Base-by-base conservation (phyloP, 1,140 invertebrate species). In the Bombus waltoni region DNA sequence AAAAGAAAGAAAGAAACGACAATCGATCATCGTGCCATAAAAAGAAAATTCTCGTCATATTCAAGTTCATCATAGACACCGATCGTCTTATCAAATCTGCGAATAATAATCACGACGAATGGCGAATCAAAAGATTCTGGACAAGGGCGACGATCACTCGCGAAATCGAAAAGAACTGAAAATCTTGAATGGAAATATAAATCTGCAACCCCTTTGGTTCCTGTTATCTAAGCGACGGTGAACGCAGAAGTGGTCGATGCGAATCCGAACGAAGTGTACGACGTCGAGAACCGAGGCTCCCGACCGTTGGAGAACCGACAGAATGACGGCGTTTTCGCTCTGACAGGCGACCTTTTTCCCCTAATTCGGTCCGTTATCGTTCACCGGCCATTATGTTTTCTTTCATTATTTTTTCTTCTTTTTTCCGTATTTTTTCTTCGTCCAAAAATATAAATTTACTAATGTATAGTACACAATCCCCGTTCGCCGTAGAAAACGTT, bases 371-470 rank as follows among this genome's bases (percentile, higher is more conserved):
- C 28, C 4, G 32, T 68, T 42, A 32, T 10, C 59, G 42, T 70
- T 35, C 28, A 65, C 70, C 53, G 32, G 79, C 82, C 72, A 59
- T 38, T 65, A 57, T 42, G 44, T 74, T 83, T 42, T 88, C 86
- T 87, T 86, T 88, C 32, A 83, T 87, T 87, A 88, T 86, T 59
- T 88, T 88, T 83, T 79, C 87, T 87, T 92, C 88, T 90, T 90
- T 86, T 84, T 85, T 86, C 89, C 87, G 91, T 88, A 88, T 88
- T 87, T 83, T 88, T 87, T 83, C 44, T 91, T 89, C 81, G 91
- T 87, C 94, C 94, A 94, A 94, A 94, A 94, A 94, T 94, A 94
- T 94, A 94, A 94, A 94, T 94, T 94, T 92, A 91, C 91, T 92
- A 91, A 92, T 94, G 87, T 92, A 93, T 91, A 92, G 86, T 93